Evolutionary conservation across 2,888 invertebrate species (phyloP), one percentile per base, ranked within the genome.

Genomic region (Limnephilus marmoratus): DNA sequence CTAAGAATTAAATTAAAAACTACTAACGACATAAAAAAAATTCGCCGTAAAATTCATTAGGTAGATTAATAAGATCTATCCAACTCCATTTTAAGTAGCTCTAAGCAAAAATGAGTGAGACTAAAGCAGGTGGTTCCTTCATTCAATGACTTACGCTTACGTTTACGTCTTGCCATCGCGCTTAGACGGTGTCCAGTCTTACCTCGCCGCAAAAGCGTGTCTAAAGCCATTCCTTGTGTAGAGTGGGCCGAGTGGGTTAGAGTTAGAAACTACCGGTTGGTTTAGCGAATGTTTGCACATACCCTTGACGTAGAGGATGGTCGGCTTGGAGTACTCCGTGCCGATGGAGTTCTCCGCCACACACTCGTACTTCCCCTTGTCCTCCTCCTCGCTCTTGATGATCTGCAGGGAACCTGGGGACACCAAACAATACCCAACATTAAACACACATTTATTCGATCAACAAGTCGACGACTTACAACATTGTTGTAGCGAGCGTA

Each of bases 301-400:
- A 98, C 98, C 98, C 98, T 98, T 99, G 93, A 99, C 99, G 95
- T 99, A 99, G 90, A 99, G 97, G 94, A 97, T 97, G 41, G 98
- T 98, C 80, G 98, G 97, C 95, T 98, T 98, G 0, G 99, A 99
- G 95, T 98, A 98, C 95, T 99, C 99, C 0, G 99, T 99, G 91
- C 99, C 99, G 92, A 98, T 97, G 5, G 98, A 97, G 95, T 99
- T 99, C 95, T 99, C 99, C 0, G 99, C 99, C 85, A 99, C 98
- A 95, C 99, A 99, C 95, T 99, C 99, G 95, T 99, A 99, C 95
- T 98, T 98, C 90, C 99, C 99, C 95, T 98, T 98, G 96, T 99
- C 99, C 94, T 98, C 98, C 94, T 98, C 98, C 94, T 98, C 98
- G 94, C 98, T 98, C 95, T 98, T 98, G 94, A 97, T 97, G 94